Conservation (phyloP, 1,140 invertebrate species). For the Dreissena rostriformis region DNA sequence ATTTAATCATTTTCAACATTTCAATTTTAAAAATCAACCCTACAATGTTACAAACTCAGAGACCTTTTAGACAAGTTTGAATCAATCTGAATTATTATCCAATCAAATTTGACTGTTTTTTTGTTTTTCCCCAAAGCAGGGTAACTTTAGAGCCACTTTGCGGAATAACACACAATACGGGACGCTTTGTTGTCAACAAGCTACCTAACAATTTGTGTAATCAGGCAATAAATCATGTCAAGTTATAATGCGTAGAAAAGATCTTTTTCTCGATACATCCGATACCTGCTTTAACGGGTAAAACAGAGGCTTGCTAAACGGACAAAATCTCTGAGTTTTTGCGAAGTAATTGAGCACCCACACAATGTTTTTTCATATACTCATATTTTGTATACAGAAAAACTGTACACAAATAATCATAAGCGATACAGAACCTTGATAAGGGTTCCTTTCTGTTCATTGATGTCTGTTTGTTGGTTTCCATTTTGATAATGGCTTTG, state of each 20-base stretch:
- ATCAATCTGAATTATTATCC: neutral
- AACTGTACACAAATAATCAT: no score
- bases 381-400: no score
- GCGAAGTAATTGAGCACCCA: no score
- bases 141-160: slow-evolving; percentile 10
- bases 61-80: neutral
- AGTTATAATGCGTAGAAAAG: slow-evolving; percentile 17
- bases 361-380: no score
- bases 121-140: neutral
- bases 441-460: no score
- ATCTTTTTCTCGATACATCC: neutral
- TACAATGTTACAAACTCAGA: no score
- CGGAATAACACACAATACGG: neutral
- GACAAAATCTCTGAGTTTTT: no score
- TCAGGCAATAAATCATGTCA: slow-evolving; percentile 39
- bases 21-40: no score
- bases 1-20: no score
- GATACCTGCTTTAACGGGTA: slow-evolving; percentile 6
- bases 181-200: slow-evolving; percentile 13
- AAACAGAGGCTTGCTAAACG: slow-evolving; percentile 8
- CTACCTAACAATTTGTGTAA: slow-evolving; percentile 33
- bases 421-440: no score
- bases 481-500: no score
- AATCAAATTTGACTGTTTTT: slow-evolving; percentile 3
- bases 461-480: no score